A percentile compares a stretch with the other conserved stretches of the same genome.
Evolutionary conservation across 2,113 vertebrate species (phyloP).

Genomic region (Equus przewalskii): DNA sequence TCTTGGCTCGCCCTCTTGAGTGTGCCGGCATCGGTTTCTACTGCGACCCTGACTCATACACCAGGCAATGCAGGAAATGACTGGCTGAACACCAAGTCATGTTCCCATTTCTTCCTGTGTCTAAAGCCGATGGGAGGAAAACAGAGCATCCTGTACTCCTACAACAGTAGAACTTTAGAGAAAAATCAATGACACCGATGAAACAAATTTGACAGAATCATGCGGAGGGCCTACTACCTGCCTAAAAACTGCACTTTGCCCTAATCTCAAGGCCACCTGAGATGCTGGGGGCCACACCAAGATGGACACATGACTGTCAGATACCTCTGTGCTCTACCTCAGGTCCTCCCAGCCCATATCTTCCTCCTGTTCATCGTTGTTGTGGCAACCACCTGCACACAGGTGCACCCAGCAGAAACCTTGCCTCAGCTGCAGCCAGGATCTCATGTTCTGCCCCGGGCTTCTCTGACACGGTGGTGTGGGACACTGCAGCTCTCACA

Average conservation of each 20-base stretch:
- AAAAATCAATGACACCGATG: background rate
- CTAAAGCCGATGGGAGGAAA: background rate
- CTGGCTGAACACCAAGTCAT: background rate
- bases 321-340: background rate
- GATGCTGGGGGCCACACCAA: background rate
- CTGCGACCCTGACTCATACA: background rate
- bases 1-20: background rate
- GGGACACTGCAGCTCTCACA: background rate
- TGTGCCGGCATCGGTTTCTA: background rate
- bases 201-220: background rate
- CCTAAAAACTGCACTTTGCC: background rate
- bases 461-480: background rate
- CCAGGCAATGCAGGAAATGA: background rate
- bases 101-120: background rate
- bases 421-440: background rate
- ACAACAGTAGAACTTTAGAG: background rate
- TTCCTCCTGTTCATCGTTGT: background rate
- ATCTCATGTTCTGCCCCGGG: background rate
- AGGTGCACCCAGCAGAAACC: background rate
- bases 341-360: background rate
- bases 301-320: background rate
- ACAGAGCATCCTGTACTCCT: background rate
- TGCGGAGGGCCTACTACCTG: background rate
- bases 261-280: background rate
- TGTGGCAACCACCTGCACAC: background rate